Evolutionary conservation across 2,888 invertebrate species (phyloP).

Genomic region (Diaperis boleti): DNA sequence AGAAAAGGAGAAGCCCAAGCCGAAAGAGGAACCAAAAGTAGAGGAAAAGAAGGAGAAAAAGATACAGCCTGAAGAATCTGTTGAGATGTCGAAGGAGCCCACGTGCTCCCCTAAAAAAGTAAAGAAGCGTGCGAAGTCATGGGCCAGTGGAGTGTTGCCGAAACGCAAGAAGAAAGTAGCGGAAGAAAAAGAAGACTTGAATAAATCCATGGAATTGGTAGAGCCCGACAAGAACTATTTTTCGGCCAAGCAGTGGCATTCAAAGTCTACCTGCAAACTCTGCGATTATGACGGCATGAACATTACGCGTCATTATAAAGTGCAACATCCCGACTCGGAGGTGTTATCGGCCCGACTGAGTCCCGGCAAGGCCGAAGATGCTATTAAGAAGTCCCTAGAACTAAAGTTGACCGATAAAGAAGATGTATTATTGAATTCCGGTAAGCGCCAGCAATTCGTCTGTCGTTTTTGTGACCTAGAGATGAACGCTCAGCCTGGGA

Average conservation of each 20-base stretch:
- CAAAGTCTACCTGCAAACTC: conserved; percentile 68
- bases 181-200: conserved; percentile 45
- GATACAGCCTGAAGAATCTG: conserved; percentile 7
- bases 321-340: conserved; percentile 75
- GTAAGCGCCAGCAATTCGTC: conserved; percentile 46
- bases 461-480: conserved; percentile 62
- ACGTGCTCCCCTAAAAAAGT: background rate
- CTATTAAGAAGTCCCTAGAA: conserved; percentile 68
- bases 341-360: conserved; percentile 74
- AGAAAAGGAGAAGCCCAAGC: conserved; percentile 42
- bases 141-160: conserved; percentile 30
- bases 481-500: conserved; percentile 51
- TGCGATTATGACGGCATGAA: conserved; percentile 72
- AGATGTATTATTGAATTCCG: background rate
- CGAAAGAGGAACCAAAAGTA: conserved; percentile 3
- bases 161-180: conserved; percentile 32
- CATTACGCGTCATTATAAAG: conserved; percentile 77
- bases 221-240: conserved; percentile 54
- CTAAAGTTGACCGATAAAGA: conserved; percentile 49
- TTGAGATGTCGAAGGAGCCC: background rate
- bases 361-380: conserved; percentile 68
- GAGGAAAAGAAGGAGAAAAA: conserved; percentile 34
- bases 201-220: conserved; percentile 43
- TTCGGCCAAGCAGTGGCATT: conserved; percentile 41
- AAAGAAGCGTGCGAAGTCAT: conserved; percentile 6